Base-by-base conservation (phyloP, 2,888 invertebrate species). In the Caenorhabditis uteleia region DNA sequence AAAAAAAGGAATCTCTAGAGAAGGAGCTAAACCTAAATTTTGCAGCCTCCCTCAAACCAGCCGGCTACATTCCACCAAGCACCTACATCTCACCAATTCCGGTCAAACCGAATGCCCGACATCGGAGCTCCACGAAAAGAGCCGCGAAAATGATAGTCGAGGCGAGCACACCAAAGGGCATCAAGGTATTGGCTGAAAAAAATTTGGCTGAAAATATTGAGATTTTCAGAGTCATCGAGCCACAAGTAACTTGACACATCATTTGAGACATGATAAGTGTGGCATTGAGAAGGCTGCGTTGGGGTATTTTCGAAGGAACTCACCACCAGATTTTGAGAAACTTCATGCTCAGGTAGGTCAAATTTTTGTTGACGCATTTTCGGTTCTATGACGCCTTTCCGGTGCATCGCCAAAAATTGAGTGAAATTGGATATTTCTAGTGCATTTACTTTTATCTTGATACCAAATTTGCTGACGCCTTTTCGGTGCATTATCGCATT, bases 71-170 rank as follows among this genome's bases (percentile, higher is more conserved):
- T n/a, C 66, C 66, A 2, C 57, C 66, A 0, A 55, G 38, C 20
- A 66, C 66, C 8, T 66, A 66, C 38, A 51, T 66, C n/a, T 66
- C 66, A 1, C 66, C 66, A 2, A 66, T 66, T 26, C 66, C 66
- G 12, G 51, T 59, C 2, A 40, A 40, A 23, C 36, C 42, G 6
- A 59, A 66, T 31, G 51, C 51, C 3, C 14, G 59, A 16, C 55
- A 53, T 16, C 49, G 59, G 25, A 59, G 51, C 29, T 55, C 55
- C 8, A 48, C 51, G 0, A 46, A 33, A 12, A 25, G 66, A 38
- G 36, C 59, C 12, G 49, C 50, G 3, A 43, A 40, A 25, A 5
- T 66, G 29, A 53, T 66, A 16, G 44, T 60, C 26, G 66, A 66
- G 39, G 66, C 66, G 2, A 46, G 39, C 1, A 66, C 66, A 3